These are phyloP conservation scores for Lophotriccus pileatus DNA, from an alignment of 2,797 vertebrate genomes.

Conservation along the genomic window DNA sequence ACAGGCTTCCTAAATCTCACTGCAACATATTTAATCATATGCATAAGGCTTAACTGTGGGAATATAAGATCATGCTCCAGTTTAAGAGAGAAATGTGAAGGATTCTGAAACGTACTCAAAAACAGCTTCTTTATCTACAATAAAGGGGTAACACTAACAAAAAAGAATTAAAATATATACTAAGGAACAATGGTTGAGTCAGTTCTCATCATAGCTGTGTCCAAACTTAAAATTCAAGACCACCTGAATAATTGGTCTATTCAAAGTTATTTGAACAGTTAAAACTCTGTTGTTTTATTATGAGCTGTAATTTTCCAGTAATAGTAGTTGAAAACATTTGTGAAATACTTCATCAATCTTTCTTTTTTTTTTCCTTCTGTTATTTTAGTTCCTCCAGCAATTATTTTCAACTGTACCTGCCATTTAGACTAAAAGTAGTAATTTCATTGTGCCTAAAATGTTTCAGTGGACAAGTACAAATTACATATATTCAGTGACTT, in stretches of 20 bases:
- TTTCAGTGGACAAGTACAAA: slow-evolving; percentile 92
- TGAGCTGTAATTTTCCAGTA: slow-evolving; percentile 55
- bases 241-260: not conserved
- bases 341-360: slow-evolving; percentile 22
- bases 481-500: slow-evolving; percentile 81
- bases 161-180: not conserved
- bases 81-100: not conserved
- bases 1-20: not conserved
- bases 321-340: slow-evolving; percentile 39
- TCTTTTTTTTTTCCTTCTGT: slow-evolving; percentile 10
- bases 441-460: slow-evolving; percentile 83
- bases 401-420: slow-evolving; percentile 78
- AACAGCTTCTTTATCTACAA: not conserved
- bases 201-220: not conserved
- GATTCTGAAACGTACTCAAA: not conserved
- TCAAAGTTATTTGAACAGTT: slow-evolving; percentile 5
- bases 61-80: not conserved
- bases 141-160: not conserved
- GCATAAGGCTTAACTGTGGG: not conserved
- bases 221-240: not conserved
- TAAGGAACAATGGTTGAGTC: not conserved
- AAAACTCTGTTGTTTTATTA: not conserved
- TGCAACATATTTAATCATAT: not conserved
- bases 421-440: slow-evolving; percentile 74
- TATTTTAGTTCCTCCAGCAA: slow-evolving; percentile 69